Conservation (phyloP, 2,113 vertebrate species). For the Pandion haliaetus region DNA sequence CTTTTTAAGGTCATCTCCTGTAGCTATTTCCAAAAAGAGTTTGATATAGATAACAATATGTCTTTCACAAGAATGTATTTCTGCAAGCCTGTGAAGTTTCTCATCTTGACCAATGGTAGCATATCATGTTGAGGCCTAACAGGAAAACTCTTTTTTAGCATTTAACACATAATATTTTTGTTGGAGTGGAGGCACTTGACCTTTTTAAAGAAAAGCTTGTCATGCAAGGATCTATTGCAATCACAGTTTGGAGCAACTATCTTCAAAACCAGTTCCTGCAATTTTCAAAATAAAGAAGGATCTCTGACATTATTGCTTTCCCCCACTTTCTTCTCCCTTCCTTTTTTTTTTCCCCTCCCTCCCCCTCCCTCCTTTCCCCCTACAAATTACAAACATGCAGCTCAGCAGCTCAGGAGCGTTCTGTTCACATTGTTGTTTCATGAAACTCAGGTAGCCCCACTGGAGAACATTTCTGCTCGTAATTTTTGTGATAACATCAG, state of each 20-base stretch:
- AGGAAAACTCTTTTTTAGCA: neutral
- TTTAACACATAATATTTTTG: neutral
- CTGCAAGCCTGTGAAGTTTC: neutral
- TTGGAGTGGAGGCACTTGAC: neutral
- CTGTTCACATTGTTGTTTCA: neutral
- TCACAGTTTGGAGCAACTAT: neutral
- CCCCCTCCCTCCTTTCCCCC: accelerated
- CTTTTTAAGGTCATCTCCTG: neutral
- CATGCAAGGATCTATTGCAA: neutral
- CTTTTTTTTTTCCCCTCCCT: neutral
- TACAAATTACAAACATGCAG: neutral
- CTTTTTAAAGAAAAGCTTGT: neutral
- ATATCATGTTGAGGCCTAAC: neutral
- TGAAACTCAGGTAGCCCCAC: neutral
- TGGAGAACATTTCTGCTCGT: neutral
- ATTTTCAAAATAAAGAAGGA: neutral
- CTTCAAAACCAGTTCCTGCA: neutral
- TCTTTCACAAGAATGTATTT: neutral
- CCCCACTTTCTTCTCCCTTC: neutral
- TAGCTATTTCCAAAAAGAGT: neutral
- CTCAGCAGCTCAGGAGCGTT: neutral
- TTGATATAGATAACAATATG: neutral
- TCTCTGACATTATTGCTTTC: neutral
- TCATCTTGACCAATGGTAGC: neutral
- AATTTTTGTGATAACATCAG: neutral